Evolutionary conservation across 1,140 invertebrate species (phyloP).

Genomic region (Cotesia vestalis): DNA sequence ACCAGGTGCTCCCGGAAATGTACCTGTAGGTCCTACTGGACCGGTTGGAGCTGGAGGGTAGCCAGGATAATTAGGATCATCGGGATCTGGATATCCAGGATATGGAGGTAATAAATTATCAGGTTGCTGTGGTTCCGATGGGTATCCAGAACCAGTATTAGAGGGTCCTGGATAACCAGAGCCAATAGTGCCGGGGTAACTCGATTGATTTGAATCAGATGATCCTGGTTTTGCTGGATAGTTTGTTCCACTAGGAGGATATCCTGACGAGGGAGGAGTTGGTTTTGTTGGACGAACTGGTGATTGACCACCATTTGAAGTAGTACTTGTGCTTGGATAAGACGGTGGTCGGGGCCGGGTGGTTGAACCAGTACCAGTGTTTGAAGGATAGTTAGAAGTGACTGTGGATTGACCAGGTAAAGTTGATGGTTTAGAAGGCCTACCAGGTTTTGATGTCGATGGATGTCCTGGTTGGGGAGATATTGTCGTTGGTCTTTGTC

Average conservation of each 20-base stretch:
- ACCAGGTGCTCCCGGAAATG: background rate
- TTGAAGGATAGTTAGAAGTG: too few species aligned
- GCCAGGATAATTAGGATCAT: constrained; percentile 33
- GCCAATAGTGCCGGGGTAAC: background rate
- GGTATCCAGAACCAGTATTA: too few species aligned
- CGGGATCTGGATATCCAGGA: constrained; percentile 31
- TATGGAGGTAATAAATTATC: constrained; percentile 34
- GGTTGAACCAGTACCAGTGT: too few species aligned
- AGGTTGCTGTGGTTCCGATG: constrained; percentile 23
- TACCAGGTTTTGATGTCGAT: background rate
- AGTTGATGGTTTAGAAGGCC: too few species aligned
- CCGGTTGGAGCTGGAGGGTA: background rate
- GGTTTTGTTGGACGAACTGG: background rate
- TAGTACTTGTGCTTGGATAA: background rate
- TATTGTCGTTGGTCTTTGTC: too few species aligned
- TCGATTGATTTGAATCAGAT: background rate
- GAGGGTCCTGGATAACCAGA: constrained; percentile 36
- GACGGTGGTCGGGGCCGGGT: background rate
- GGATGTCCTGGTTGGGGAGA: background rate
- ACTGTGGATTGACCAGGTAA: too few species aligned
- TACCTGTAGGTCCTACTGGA: constrained; percentile 11
- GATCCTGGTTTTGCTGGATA: constrained; percentile 20
- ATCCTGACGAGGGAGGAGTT: constrained; percentile 19
- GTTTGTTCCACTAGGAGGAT: background rate
- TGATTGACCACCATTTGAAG: background rate